These are phyloP conservation scores for Thymallus thymallus DNA, from an alignment of 2,113 vertebrate species.

Conservation along the genomic window DNA sequence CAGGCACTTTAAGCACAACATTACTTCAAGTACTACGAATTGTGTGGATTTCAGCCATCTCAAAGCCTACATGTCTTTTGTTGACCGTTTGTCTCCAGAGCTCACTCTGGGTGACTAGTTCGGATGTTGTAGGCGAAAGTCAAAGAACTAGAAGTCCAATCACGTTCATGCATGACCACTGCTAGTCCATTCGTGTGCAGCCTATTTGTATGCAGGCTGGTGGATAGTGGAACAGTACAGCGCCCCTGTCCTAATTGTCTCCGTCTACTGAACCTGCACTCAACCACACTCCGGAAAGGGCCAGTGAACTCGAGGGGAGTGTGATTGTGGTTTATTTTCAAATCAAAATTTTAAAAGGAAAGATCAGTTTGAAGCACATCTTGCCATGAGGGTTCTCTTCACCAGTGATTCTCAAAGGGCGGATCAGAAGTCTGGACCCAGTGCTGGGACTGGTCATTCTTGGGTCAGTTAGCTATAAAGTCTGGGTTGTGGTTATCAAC, in stretches of 20 bases:
- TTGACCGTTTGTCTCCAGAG: neutral
- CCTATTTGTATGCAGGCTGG: conserved; percentile 47
- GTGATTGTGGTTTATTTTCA: conserved; percentile 1
- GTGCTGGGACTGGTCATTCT: no score
- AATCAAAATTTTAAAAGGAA: neutral
- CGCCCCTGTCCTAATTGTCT: conserved; percentile 27
- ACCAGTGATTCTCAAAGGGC: neutral
- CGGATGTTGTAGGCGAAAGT: neutral
- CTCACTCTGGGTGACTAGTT: neutral
- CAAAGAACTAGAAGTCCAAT: conserved; percentile 41
- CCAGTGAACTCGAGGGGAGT: conserved; percentile 24
- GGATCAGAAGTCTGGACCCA: no score
- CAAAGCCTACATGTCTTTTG: neutral
- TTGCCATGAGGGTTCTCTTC: neutral
- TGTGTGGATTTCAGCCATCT: neutral
- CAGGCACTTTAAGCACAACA: neutral
- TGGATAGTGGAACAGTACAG: neutral
- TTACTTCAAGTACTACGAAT: neutral
- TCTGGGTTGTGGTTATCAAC: no score
- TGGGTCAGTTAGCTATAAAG: no score
- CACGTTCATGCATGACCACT: conserved; percentile 49
- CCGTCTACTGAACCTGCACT: conserved; percentile 32
- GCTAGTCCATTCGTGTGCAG: conserved; percentile 46
- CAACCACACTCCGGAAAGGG: conserved; percentile 5
- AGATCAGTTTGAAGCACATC: neutral